Evolutionary conservation across 2,797 vertebrate genomes (phyloP), one percentile per base, ranked within the genome.

Genomic region (Silurus lanzhouensis): DNA sequence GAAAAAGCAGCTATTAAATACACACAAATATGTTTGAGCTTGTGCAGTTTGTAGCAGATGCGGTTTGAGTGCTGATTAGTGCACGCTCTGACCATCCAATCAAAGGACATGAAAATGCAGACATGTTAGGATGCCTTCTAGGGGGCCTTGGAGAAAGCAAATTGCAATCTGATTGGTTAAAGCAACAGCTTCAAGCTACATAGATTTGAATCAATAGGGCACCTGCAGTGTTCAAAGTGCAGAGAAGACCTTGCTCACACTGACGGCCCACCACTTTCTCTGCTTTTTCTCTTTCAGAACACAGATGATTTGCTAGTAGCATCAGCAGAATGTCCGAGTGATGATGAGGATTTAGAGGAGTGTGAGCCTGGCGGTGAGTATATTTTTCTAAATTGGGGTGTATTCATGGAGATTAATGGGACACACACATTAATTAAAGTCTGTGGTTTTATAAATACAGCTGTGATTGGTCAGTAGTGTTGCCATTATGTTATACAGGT

Each of bases 281-380:
- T 79, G 19, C 20, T 82, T 10, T 74, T 12, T 81, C 2, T 84
- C 20, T 77, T 25, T 60, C 72, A 86, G 72, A 79, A 87, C 76
- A 87, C 85, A 15, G 95, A 95, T 83, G 95, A 95, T 87, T 92
- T 95, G 78, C 88, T 95, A 83, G 95, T 95, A 89, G 94, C 94
- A 77, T 95, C 95, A 1, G 95, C 94, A 0, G 95, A 95, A 89
- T 94, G 93, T 86, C 94, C 93, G 2, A 95, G 93, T 0, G 97
- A 98, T 83, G 97, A 98, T 12, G 97, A 98, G 91, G 97, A 98
- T 93, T 92, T 98, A 90, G 97, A 98, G 93, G 97, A 98, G 93
- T 98, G 97, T 83, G 97, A 98, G 87, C 96, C 96, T 83, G 97
- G 96, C 92, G 97, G 97, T 98, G 96, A 97, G 97, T 96, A 90